Conservation (phyloP, 2,888 invertebrate species). For the Melanostoma mellinum region DNA sequence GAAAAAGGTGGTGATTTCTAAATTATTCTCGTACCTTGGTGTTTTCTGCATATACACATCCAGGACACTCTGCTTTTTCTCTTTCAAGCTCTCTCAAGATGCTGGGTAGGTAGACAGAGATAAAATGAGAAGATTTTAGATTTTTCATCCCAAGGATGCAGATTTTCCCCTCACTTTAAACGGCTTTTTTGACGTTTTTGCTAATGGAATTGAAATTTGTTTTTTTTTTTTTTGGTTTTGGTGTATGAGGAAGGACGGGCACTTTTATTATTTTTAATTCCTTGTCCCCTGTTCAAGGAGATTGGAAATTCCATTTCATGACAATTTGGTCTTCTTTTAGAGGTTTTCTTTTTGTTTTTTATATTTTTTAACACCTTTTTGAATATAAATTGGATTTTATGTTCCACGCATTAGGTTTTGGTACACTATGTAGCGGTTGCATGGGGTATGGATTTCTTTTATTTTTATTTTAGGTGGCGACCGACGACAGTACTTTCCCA, state of each 20-base stretch:
- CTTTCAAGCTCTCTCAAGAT: conserved; percentile 16
- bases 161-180: conserved; percentile 54
- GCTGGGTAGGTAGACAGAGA: conserved; percentile 22
- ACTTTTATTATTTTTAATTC: conserved; percentile 65
- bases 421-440: conserved; percentile 52
- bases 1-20: conserved; percentile 32
- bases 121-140: conserved; percentile 37
- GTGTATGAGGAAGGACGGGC: conserved; percentile 29
- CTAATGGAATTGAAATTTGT: conserved; percentile 68
- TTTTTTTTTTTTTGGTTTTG: conserved; percentile 30
- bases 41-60: conserved; percentile 10
- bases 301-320: conserved; percentile 72
- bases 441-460: conserved; percentile 42
- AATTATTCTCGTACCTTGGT: conserved; percentile 37
- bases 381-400: conserved; percentile 82
- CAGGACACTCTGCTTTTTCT: conserved; percentile 18
- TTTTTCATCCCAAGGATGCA: conserved; percentile 66
- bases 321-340: conserved; percentile 66
- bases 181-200: conserved; percentile 37
- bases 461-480: conserved; percentile 28
- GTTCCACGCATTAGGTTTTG: conserved; percentile 69
- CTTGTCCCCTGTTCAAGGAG: conserved; percentile 66
- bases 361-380: conserved; percentile 75
- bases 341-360: conserved; percentile 20
- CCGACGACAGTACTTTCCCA: conserved; percentile 4